Evolutionary conservation across 2,797 vertebrate species (phyloP), one percentile per base, ranked within the genome.

Genomic region (Neostethus bicornis): DNA sequence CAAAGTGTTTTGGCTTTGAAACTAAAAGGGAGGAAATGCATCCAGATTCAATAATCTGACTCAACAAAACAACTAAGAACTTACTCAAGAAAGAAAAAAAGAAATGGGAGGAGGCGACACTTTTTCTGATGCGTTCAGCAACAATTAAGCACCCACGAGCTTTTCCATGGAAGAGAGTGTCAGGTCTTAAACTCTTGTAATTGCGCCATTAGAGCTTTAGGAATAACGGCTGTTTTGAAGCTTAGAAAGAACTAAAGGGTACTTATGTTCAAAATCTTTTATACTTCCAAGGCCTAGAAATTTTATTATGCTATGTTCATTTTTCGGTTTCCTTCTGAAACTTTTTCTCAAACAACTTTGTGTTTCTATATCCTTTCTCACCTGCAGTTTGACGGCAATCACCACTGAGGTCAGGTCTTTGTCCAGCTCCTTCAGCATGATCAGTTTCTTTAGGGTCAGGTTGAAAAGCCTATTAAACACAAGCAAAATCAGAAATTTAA

Each of bases 361-460:
- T 14, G 31, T 32, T 44, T 1, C 3, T 7, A 0, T 2, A 39
- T 14, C 4, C 0, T 17, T 1, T 47, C 45, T 0, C 59, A 95
- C 95, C 94, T 96, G 95, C 17, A 96, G 90, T 70, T 96, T 96
- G 80, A 96, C 95, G 0, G 95, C 94, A 4, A 96, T 96, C 70
- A 96, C 95, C 73, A 96, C 95, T 0, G 95, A 96, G 9, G 92
- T 95, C 52, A 96, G 91, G 62, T 96, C 95, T 83, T 96, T 96
- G 66, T 96, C 95, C 91, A 96, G 89, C 81, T 96, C 95, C 80
- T 95, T 96, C 57, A 96, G 79, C 92, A 96, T 94, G 64, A 96
- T 87, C 35, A 96, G 92, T 83, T 96, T 96, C 89, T 95, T 95
- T 84, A 96, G 88, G 2, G 94, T 96, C 89, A 96, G 79, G 76